phyloP scores from a whole-genome alignment of 2,888 invertebrate genomes.

The Bimastos eiseni region DNA sequence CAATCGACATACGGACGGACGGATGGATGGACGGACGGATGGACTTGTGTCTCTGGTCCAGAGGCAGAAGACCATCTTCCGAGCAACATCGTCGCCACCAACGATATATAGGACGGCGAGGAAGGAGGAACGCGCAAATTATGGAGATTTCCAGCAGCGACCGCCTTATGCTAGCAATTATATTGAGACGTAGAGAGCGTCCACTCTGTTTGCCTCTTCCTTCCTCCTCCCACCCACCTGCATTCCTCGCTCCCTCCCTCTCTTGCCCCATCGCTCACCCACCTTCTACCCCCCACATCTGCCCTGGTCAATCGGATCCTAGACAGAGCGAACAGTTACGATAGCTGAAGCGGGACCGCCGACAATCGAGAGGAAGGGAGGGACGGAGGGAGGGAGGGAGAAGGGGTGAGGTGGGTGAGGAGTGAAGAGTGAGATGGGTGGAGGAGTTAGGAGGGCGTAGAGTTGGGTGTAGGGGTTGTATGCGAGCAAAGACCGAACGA shows the following conservation, averaged over 20 bases:
- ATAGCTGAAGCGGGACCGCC: background rate
- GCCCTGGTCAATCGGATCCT: background rate
- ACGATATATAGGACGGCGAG: background rate
- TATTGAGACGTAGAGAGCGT: background rate
- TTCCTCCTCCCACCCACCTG: background rate
- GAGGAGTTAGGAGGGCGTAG: background rate
- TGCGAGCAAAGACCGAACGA: background rate
- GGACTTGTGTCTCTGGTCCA: no score
- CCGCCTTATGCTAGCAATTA: constrained; percentile 13
- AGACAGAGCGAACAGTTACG: background rate
- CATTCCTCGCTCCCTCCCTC: background rate
- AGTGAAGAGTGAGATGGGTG: background rate
- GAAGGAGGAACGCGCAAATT: background rate
- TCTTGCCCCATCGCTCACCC: background rate
- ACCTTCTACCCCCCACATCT: no score
- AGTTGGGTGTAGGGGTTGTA: no score
- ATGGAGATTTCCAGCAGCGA: background rate
- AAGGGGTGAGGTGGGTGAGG: background rate
- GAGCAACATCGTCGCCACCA: background rate
- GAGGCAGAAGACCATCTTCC: background rate
- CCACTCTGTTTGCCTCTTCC: background rate
- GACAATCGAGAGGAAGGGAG: background rate
- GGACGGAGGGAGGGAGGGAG: background rate
- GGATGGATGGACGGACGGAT: no score
- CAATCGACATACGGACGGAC: no score